These are phyloP conservation scores for Strigamia transsilvanica DNA, from an alignment of 2,888 invertebrate genomes.

Conservation along the genomic window DNA sequence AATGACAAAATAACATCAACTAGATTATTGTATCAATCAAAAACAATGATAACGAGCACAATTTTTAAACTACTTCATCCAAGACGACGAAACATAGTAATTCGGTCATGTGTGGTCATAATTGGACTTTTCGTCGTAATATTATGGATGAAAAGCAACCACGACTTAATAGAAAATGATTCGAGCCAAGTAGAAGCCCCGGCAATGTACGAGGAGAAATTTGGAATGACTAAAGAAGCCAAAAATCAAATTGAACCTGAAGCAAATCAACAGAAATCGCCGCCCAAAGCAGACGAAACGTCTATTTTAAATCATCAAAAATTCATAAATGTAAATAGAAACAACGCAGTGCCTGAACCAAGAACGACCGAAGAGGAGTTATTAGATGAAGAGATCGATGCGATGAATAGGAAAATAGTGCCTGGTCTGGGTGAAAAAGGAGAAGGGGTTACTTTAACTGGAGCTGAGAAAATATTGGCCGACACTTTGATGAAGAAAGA, in stretches of 20 bases:
- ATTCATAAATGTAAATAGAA: constrained; percentile 6
- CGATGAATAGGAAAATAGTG: constrained; percentile 61
- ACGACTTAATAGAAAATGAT: background rate
- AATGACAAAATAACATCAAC: background rate
- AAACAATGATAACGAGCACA: background rate
- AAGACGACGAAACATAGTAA: background rate
- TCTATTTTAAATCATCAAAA: background rate
- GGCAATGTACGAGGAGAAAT: background rate
- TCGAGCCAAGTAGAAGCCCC: background rate
- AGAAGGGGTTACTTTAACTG: constrained; percentile 72
- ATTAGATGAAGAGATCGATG: constrained; percentile 49
- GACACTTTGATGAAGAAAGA: constrained; percentile 80
- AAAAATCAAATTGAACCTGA: background rate
- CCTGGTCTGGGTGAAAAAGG: constrained; percentile 78
- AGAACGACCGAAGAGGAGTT: constrained; percentile 37
- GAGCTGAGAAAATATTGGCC: constrained; percentile 70
- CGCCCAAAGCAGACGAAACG: constrained; percentile 7
- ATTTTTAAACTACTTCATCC: constrained; percentile 16
- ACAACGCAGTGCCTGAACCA: background rate
- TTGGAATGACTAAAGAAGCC: background rate
- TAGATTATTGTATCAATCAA: background rate
- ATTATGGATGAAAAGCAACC: background rate
- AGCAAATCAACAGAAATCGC: background rate
- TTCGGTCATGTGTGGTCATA: constrained; percentile 4
- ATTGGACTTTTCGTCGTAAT: background rate